These are phyloP conservation scores for Henicopernis longicauda DNA, from an alignment of 2,113 vertebrate species.

Conservation along the genomic window DNA sequence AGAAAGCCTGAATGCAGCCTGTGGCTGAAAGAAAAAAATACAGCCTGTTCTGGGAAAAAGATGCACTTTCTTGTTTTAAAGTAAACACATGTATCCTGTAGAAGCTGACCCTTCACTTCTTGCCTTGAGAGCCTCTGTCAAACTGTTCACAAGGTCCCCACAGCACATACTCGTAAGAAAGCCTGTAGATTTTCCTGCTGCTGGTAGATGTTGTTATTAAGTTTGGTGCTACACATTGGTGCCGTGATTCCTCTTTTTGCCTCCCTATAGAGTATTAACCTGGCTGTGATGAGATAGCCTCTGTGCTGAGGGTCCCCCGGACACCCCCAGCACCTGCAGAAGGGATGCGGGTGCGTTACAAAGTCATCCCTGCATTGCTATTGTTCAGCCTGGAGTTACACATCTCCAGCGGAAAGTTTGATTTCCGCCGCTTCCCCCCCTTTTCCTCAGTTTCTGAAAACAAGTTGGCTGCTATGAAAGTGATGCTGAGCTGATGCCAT, in stretches of 20 bases:
- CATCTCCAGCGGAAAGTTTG: not conserved
- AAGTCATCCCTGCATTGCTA: rapidly evolving
- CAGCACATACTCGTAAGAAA: not conserved
- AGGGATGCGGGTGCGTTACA: rapidly evolving
- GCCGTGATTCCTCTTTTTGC: not conserved
- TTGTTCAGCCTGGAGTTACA: not conserved
- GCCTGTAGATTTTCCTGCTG: not conserved
- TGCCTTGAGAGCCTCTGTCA: not conserved
- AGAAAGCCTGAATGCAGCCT: not conserved
- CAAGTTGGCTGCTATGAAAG: not conserved
- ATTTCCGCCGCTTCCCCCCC: not conserved
- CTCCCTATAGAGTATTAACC: not conserved
- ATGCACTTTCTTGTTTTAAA: not conserved
- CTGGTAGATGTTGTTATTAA: not conserved
- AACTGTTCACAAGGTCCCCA: not conserved
- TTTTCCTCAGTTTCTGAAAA: not conserved
- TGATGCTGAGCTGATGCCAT: not conserved
- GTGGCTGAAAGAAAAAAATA: not conserved
- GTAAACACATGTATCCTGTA: not conserved
- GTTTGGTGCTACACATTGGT: no score
- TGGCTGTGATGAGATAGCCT: not conserved
- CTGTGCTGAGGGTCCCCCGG: rapidly evolving
- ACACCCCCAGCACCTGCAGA: not conserved
- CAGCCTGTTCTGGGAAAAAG: not conserved
- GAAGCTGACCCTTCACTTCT: not conserved